Conservation (phyloP, 2,797 vertebrate species). For the Enteromius anoplus region DNA sequence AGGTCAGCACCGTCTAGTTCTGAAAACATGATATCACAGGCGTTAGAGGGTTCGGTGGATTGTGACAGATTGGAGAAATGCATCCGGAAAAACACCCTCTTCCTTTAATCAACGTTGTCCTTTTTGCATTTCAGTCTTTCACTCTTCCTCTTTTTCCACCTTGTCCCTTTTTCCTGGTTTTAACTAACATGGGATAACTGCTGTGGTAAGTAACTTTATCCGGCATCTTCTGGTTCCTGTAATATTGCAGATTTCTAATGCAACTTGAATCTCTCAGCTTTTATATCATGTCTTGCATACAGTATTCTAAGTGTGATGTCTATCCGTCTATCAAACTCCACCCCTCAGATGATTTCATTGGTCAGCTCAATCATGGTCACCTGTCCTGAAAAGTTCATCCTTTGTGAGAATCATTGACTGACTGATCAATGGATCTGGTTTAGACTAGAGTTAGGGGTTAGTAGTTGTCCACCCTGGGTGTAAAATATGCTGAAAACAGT, state of each 20-base stretch:
- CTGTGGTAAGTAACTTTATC: constrained; percentile 32
- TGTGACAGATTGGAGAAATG: not conserved
- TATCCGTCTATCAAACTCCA: not conserved
- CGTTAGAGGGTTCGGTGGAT: not conserved
- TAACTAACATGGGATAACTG: constrained; percentile 1
- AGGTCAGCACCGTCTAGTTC: constrained; percentile 63
- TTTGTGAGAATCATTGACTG: not conserved
- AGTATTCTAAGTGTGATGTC: not conserved
- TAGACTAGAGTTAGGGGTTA: no score
- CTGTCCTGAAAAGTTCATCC: not conserved
- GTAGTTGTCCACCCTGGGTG: not conserved
- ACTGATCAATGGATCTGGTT: no score
- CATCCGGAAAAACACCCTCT: not conserved
- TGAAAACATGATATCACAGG: not conserved
- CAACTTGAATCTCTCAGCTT: not conserved
- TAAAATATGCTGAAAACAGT: not conserved
- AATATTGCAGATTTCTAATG: not conserved
- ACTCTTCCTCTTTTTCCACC: not conserved
- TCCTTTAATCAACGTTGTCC: not conserved
- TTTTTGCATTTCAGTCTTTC: not conserved
- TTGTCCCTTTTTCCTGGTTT: constrained; percentile 26
- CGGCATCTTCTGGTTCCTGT: not conserved
- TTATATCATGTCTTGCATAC: not conserved
- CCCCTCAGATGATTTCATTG: not conserved
- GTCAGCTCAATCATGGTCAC: not conserved